Base-by-base conservation (phyloP, 2,888 invertebrate genomes). In the Iselma pallidipennis region DNA sequence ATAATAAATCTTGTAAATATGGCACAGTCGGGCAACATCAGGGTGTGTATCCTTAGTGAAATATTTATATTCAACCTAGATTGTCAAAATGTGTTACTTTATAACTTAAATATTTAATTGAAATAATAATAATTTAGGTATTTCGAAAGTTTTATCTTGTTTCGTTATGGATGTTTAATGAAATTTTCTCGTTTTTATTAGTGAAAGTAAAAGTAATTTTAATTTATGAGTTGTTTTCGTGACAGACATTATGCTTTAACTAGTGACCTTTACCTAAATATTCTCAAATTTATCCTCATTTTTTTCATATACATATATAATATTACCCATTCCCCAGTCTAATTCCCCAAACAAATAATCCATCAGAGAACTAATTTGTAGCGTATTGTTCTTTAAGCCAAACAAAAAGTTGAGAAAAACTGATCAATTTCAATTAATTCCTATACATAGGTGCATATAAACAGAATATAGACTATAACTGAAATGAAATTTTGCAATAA, bases 1-100 rank as follows among this genome's bases (percentile, higher is more conserved):
- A n/a, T n/a, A n/a, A 59, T 59, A 63, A 63, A 63, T 63, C 59
- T 63, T 56, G 14, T 52, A 31, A n/a, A 59, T 59, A 63, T 49
- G 31, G 48, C 48, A 54, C 21, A 25, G n/a, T n/a, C 49, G 29
- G 19, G 12, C 21, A 57, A 53, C 57, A 61, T 52, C 48, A 42
- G 23, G n/a, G 16, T 9, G 62, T 12, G 23, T 53, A 57, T 61
- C 19, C 37, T 51, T 53, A 4, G 10, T 45, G 45, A 45, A 23
- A 23, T 45, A 45, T 45, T 45, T 23, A 4, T 42, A 42, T 42
- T 10, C 12, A 2, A 12, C 12, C 21, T 45, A 12, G 5, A 45
- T 23, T 45, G n/a, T 23, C 21, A 12, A 21, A n/a, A 45, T 45
- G n/a, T 23, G 12, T 5, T 21, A 45, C 6, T 21, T 21, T 7